A percentile compares a stretch with the other conserved stretches of the same genome.
phyloP scores from a whole-genome alignment of 2,888 invertebrate species.

The Horisme vitalbata region DNA sequence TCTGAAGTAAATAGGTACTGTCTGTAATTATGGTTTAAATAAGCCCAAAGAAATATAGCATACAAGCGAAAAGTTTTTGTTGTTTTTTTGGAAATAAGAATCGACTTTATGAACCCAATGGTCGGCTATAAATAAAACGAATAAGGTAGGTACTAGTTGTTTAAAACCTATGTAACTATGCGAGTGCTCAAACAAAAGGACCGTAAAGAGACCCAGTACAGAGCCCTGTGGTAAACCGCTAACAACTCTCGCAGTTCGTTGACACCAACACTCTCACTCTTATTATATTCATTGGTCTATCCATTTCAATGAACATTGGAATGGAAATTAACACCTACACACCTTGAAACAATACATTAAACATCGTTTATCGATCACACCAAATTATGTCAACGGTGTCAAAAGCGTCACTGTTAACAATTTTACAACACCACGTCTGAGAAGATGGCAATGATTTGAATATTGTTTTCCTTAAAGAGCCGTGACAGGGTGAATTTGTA shows the following conservation, averaged over 20 bases:
- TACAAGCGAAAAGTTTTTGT: no score
- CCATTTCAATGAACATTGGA: conserved; percentile 21
- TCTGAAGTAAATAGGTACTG: no score
- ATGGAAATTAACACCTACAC: conserved; percentile 15
- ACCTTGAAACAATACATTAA: conserved; percentile 5
- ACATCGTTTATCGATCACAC: no score
- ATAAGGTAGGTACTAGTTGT: conserved; percentile 32
- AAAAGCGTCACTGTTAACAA: conserved; percentile 1
- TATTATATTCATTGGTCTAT: conserved; percentile 35
- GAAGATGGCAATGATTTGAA: no score
- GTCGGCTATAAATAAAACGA: conserved; percentile 34
- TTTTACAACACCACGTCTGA: no score
- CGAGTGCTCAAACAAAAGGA: conserved; percentile 46
- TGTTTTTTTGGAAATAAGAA: no score
- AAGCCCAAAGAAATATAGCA: no score
- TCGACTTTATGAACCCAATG: no score
- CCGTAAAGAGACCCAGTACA: conserved; percentile 41
- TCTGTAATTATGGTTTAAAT: no score
- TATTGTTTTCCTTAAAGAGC: no score
- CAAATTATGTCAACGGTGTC: conserved; percentile 2
- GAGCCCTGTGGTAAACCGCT: conserved; percentile 60
- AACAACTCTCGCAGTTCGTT: conserved; percentile 51
- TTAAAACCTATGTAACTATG: conserved; percentile 7
- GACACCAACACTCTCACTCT: conserved; percentile 55
- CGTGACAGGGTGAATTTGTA: no score